Evolutionary conservation across 92 coral and sea anemone species (phyloP).

Genomic region (Anthopleura xanthogrammica): DNA sequence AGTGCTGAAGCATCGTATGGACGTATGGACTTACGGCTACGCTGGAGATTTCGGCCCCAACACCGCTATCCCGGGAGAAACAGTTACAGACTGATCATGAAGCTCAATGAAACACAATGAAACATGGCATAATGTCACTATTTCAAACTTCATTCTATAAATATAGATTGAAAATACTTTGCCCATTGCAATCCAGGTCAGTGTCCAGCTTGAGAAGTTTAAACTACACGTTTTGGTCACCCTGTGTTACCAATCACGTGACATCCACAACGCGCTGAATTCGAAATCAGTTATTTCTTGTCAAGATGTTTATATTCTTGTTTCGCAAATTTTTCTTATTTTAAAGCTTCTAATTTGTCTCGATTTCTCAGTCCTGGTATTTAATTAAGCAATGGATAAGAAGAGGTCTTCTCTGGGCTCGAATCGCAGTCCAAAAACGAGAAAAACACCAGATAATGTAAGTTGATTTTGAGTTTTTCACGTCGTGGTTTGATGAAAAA

Average conservation of each 20-base stretch:
- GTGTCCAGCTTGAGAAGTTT: too few species aligned
- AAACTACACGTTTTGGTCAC: not conserved
- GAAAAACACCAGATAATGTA: constrained; percentile 15
- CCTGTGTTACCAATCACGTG: constrained; percentile 34
- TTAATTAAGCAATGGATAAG: constrained; percentile 32
- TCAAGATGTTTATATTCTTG: constrained; percentile 5
- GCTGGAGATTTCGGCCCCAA: too few species aligned
- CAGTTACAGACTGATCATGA: too few species aligned
- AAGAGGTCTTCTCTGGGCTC: constrained; percentile 34
- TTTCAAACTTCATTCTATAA: too few species aligned
- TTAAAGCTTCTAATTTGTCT: not conserved
- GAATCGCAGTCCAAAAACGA: constrained; percentile 23
- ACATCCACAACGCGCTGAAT: constrained; percentile 19
- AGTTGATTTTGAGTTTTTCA: not conserved
- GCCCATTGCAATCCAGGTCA: too few species aligned
- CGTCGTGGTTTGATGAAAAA: not conserved
- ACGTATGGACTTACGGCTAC: too few species aligned
- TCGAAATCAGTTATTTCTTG: constrained; percentile 33
- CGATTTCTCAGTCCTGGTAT: not conserved
- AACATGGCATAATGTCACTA: too few species aligned
- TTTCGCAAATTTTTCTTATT: not conserved
- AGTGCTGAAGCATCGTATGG: too few species aligned
- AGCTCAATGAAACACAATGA: too few species aligned
- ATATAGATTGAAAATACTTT: too few species aligned
- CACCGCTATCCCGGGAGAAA: too few species aligned